Percentiles rank a stretch among this genome's conserved stretches.
Conservation (phyloP, 2,113 vertebrate species). For the Alces alces region DNA sequence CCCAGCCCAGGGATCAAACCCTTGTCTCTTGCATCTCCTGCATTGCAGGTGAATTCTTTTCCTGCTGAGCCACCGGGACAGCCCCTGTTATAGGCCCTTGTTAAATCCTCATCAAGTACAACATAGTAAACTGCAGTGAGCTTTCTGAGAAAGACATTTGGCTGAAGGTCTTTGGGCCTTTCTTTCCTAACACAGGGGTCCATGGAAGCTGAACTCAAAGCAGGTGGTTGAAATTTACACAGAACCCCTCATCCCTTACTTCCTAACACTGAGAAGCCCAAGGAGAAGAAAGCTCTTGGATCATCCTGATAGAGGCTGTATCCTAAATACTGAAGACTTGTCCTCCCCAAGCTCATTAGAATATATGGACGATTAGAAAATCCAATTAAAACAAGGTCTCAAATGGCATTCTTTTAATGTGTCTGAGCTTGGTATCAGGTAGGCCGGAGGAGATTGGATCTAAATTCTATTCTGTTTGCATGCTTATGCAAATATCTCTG, state of each 20-base stretch:
- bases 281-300: not conserved
- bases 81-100: not conserved
- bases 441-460: slow-evolving; percentile 38
- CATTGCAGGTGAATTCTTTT: not conserved
- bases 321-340: not conserved
- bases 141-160: not conserved
- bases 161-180: not conserved
- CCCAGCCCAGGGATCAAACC: not conserved
- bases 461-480: slow-evolving; percentile 33
- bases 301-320: not conserved
- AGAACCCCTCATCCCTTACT: not conserved
- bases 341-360: slow-evolving; percentile 27
- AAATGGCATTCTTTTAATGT: slow-evolving; percentile 38
- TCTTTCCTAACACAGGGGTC: not conserved
- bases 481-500: slow-evolving; percentile 34
- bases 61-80: not conserved
- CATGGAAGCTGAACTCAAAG: not conserved
- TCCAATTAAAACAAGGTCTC: slow-evolving; percentile 61
- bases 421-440: slow-evolving; percentile 28
- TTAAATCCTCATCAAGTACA: not conserved
- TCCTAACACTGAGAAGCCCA: not conserved
- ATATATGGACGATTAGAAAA: slow-evolving; percentile 52
- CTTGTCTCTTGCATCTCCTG: not conserved
- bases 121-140: not conserved
- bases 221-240: not conserved